These are phyloP conservation scores for Styela plicata DNA, from an alignment of 23 tunicate genomes.

Conservation along the genomic window DNA sequence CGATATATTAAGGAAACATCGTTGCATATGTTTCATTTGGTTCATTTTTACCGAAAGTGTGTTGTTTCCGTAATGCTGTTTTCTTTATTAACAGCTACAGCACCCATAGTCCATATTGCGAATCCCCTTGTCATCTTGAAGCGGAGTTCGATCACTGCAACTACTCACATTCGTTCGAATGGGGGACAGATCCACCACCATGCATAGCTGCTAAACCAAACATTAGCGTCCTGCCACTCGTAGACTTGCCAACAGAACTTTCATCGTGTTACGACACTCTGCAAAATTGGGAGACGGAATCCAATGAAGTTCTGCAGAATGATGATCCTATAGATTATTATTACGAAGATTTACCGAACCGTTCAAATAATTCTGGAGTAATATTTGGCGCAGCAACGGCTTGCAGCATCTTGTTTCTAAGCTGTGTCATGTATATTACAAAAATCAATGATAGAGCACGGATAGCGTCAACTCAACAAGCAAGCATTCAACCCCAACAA, in stretches of 20 bases:
- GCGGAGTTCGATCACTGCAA: conserved; percentile 12
- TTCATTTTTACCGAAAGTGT: too few species aligned
- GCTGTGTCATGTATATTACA: not conserved
- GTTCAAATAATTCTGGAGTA: not conserved
- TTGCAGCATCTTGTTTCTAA: not conserved
- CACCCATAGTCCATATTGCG: conserved; percentile 7
- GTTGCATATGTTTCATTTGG: too few species aligned
- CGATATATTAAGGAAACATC: too few species aligned
- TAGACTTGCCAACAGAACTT: not conserved
- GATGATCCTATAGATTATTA: not conserved
- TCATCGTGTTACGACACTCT: not conserved
- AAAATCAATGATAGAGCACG: not conserved
- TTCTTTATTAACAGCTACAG: not conserved
- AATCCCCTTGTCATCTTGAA: conserved; percentile 46
- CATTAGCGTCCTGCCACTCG: not conserved
- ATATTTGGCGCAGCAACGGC: not conserved
- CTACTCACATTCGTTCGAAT: conserved; percentile 36
- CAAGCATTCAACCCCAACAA: not conserved
- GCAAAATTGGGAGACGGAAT: not conserved
- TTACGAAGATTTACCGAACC: not conserved
- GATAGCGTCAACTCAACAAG: not conserved
- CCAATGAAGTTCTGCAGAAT: not conserved
- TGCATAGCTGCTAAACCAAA: conserved; percentile 33
- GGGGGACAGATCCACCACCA: conserved; percentile 62
- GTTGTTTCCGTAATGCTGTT: not conserved